These are phyloP conservation scores for Leptinotarsa lineolata DNA, from an alignment of 1,140 invertebrate genomes.

Conservation along the genomic window DNA sequence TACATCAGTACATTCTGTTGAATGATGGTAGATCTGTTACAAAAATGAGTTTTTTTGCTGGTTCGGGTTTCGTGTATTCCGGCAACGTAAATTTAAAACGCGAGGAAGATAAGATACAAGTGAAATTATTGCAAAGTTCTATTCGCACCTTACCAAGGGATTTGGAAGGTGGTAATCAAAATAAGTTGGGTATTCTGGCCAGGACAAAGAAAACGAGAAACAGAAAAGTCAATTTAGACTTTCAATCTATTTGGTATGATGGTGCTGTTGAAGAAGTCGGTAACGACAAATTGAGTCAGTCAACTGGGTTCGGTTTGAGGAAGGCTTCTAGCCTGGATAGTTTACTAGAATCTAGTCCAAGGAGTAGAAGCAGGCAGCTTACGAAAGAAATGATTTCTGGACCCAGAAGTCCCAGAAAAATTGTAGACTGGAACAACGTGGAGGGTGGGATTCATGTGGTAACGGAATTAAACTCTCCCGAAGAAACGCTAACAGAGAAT, in stretches of 20 bases:
- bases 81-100: not conserved
- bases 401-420: not conserved
- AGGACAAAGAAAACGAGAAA: not conserved
- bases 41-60: not conserved
- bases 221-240: constrained; percentile 9
- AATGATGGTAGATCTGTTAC: not conserved
- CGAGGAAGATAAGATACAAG: not conserved
- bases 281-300: not conserved
- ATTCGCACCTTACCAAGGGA: not conserved
- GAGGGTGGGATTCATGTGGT: not conserved
- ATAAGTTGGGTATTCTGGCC: not conserved
- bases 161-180: not conserved
- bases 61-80: not conserved
- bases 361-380: not conserved
- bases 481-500: not conserved
- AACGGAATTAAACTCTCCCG: not conserved
- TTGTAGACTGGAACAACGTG: not conserved
- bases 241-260: constrained; percentile 18
- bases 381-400: constrained; percentile 24
- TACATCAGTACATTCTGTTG: not conserved
- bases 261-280: not conserved
- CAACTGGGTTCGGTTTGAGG: not conserved
- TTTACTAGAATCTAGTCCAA: not conserved
- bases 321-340: constrained; percentile 20
- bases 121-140: not conserved